Evolutionary conservation across 2,113 vertebrate species (phyloP).

Genomic region (Pheucticus melanocephalus): DNA sequence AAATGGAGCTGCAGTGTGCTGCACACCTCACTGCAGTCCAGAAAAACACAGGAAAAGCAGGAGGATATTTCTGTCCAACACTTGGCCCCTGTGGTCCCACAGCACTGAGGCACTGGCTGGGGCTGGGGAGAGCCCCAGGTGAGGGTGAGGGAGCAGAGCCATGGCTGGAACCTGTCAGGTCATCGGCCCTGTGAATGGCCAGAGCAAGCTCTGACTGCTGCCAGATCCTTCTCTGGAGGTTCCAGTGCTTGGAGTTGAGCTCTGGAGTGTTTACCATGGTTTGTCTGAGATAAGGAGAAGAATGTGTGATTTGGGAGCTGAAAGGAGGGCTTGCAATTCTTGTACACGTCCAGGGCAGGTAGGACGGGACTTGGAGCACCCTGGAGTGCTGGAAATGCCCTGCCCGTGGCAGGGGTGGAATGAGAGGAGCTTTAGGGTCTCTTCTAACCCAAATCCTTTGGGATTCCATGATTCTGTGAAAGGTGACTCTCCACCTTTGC

Average conservation of each 20-base stretch:
- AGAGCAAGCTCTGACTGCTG: background rate
- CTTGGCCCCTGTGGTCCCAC: background rate
- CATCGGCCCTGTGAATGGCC: background rate
- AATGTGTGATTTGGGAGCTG: background rate
- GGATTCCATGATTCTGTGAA: background rate
- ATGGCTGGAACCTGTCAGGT: rapidly evolving
- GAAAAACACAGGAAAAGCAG: background rate
- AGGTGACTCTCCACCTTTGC: background rate
- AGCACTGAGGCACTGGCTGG: background rate
- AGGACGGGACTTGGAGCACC: background rate
- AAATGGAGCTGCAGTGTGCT: background rate
- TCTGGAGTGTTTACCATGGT: background rate
- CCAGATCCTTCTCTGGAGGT: background rate
- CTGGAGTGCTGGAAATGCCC: background rate
- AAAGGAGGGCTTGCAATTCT: background rate
- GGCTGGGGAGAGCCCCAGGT: background rate
- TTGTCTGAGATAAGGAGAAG: background rate
- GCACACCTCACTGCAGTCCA: background rate
- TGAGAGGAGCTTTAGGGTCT: background rate
- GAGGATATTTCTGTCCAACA: rapidly evolving
- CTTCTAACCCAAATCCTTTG: background rate
- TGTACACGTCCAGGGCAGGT: rapidly evolving
- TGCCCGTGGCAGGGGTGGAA: background rate
- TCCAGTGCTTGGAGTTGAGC: background rate
- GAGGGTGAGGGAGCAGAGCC: background rate